Percentiles rank a stretch among this genome's conserved stretches.
phyloP scores from a whole-genome alignment of 1,140 invertebrate species.

The Meloidogyne floridensis region DNA sequence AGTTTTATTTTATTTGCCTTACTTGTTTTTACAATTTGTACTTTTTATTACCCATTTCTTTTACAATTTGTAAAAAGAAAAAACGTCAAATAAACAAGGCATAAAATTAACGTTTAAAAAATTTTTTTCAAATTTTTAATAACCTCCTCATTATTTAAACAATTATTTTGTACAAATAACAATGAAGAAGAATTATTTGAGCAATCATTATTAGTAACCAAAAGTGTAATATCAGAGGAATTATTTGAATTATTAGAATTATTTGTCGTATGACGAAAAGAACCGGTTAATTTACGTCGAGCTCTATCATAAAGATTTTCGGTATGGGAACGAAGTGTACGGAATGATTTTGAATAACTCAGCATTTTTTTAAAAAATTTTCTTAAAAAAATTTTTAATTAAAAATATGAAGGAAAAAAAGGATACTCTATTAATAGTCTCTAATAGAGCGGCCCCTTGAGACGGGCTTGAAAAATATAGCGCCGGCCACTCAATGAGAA shows the following conservation, averaged over 20 bases:
- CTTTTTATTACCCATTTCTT: too few species aligned
- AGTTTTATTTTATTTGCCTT: too few species aligned
- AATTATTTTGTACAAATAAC: slow-evolving; percentile 22
- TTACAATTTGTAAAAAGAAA: too few species aligned
- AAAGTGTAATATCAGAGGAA: background rate
- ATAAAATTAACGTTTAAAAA: slow-evolving; percentile 14
- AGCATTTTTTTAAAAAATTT: slow-evolving; percentile 25
- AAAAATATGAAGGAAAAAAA: background rate
- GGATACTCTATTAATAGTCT: too few species aligned
- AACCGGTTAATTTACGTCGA: slow-evolving; percentile 34
- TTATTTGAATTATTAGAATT: background rate
- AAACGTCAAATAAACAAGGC: too few species aligned
- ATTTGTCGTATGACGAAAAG: slow-evolving; percentile 30
- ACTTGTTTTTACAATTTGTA: too few species aligned
- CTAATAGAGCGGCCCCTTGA: too few species aligned
- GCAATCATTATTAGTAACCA: slow-evolving; percentile 1
- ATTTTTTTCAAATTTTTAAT: background rate
- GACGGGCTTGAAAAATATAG: too few species aligned
- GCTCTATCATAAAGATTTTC: slow-evolving; percentile 48
- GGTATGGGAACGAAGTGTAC: slow-evolving; percentile 36
- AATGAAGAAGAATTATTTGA: background rate
- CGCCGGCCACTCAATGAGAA: too few species aligned
- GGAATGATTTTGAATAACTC: slow-evolving; percentile 45
- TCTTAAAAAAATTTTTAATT: background rate
- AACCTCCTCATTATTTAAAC: background rate